Conservation (phyloP, 92 coral and sea anemone genomes). For the Epizoanthus illoricatus region DNA sequence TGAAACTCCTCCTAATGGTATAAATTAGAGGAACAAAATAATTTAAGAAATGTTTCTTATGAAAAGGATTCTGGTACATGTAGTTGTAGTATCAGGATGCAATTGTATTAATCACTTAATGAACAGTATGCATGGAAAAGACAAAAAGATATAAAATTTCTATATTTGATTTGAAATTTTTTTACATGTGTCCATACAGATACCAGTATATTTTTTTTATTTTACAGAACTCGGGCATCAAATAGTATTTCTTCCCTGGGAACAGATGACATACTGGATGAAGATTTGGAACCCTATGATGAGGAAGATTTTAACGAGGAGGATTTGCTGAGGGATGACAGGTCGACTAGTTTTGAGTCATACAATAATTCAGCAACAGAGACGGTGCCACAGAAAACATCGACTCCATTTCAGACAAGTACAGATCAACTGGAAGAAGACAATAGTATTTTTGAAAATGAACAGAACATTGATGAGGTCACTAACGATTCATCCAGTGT, state of each 20-base stretch:
- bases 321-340: neutral
- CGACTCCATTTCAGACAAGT: constrained; percentile 1
- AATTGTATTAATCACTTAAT: too few relatives aligned
- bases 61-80: too few relatives aligned
- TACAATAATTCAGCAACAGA: neutral
- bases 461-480: constrained; percentile 5
- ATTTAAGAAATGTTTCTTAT: too few relatives aligned
- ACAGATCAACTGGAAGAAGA: neutral
- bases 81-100: too few relatives aligned
- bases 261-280: neutral
- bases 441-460: neutral
- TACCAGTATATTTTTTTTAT: neutral
- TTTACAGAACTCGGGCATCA: constrained; percentile 3
- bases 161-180: neutral
- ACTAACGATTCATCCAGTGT: constrained; percentile 28
- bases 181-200: neutral
- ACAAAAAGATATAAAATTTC: too few relatives aligned
- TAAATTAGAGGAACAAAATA: too few relatives aligned
- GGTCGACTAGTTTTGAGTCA: neutral
- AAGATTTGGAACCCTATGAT: constrained; percentile 6
- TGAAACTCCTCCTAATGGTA: too few relatives aligned
- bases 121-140: too few relatives aligned
- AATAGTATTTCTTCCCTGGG: neutral
- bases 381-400: neutral
- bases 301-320: constrained; percentile 24